Evolutionary conservation across 2,888 invertebrate species (phyloP), one percentile per base, ranked within the genome.

Genomic region (Eupithecia abbreviata): DNA sequence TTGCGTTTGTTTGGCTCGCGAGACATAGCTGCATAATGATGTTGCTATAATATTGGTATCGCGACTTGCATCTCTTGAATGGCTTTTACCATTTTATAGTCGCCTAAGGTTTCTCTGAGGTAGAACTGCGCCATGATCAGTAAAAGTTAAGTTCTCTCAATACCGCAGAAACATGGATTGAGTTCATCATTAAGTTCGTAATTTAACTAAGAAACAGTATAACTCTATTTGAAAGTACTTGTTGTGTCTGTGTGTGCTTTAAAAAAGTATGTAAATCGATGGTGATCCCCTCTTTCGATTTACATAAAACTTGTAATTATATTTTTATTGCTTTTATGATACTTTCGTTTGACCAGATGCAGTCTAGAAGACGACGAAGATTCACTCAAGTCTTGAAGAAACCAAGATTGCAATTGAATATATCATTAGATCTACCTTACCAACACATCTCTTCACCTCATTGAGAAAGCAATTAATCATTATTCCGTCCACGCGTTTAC

Each of bases 401-500:
- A 30, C 30, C 30, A 30, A 30, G 30, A 30, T 30, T 1, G 30
- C 30, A 30, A 30, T 30, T 30, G 30, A 30, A 30, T 30, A 30
- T 30, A 30, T 30, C 30, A 30, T 30, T 30, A 30, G 30, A 62
- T 62, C 18, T 9, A 18, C 30, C 58, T 3, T 30, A 62, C 30
- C 10, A 49, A 45, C 5, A 18, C 18, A 43, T 76, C 69, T 72
- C n/a, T 68, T 67, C 65, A 42, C 55, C 73, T 18, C 66, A 42
- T 42, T 30, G 74, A 73, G 78, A 81, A 79, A 81, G 66, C 74
- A 69, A 77, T 80, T 68, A 77, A 81, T 78, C 77, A 81, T 66
- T 80, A 80, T 80, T 77, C 80, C 65, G 72, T 74, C 12, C 78
- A 74, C 67, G 73, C 73, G 55, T 71, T 74, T 79, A 77, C 76